These are phyloP conservation scores for Polyploca ridens DNA, from an alignment of 2,888 invertebrate genomes.

Conservation along the genomic window DNA sequence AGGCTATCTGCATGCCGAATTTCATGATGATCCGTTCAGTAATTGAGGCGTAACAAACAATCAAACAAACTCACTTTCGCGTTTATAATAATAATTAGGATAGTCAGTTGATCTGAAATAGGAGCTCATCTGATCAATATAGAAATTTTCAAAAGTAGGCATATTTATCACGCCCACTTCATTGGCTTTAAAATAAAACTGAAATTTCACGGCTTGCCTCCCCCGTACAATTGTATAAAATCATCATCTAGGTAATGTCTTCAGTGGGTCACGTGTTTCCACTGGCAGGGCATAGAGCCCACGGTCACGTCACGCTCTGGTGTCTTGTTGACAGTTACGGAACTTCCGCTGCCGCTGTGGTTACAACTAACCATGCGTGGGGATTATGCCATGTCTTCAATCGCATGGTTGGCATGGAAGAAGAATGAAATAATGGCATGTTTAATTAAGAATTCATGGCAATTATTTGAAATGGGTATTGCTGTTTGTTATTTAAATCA, in stretches of 20 bases:
- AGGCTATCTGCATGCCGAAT: too few species aligned
- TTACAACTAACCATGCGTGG: not conserved
- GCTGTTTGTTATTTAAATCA: too few species aligned
- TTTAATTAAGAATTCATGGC: not conserved
- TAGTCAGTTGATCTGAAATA: too few species aligned
- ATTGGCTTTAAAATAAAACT: not conserved
- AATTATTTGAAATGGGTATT: not conserved
- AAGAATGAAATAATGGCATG: too few species aligned
- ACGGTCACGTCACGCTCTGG: slow-evolving; percentile 54
- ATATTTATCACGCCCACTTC: not conserved
- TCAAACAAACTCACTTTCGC: too few species aligned
- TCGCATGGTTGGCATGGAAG: not conserved
- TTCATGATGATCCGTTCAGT: too few species aligned
- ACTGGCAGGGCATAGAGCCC: slow-evolving; percentile 48
- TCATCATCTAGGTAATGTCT: slow-evolving; percentile 25
- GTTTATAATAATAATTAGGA: too few species aligned
- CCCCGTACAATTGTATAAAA: slow-evolving; percentile 26
- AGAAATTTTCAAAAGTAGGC: too few species aligned
- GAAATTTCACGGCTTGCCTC: slow-evolving; percentile 33
- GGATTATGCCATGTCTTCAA: not conserved
- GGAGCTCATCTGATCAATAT: too few species aligned
- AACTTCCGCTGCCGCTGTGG: slow-evolving; percentile 4
- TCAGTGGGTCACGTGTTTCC: slow-evolving; percentile 36
- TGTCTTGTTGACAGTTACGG: slow-evolving; percentile 26
- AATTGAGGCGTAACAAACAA: too few species aligned